Evolutionary conservation across 37 sponge, comb jelly and placozoan species (phyloP), one percentile per base, ranked within the genome.

Genomic region (Oscarella lobularis): DNA sequence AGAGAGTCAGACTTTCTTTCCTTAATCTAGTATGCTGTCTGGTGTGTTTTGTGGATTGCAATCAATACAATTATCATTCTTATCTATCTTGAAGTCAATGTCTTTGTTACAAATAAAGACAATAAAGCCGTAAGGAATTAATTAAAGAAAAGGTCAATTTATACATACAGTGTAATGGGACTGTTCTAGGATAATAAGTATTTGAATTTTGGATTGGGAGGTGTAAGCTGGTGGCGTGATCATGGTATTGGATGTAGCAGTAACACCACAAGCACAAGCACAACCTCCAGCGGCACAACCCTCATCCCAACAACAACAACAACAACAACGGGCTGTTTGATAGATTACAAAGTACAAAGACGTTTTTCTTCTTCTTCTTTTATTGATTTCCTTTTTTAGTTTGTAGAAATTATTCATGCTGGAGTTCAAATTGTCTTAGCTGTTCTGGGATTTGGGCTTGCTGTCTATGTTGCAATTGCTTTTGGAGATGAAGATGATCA

Each of bases 51-150:
- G 3, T 77, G 81, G 14, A 72, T 81, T 40, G 79, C 72, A 48
- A 39, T 84, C 1, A 88, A 88, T 34, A 29, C 76, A n/a, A 39
- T 78, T 39, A 38, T 88, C 0, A 67, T 88, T 27, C 67, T 85
- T 0, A 74, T 85, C 70, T 88, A 88, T 31, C 73, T 82, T 36
- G 83, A 85, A 34, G 48, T 88, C 38, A 82, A 81, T 38, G 73
- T 81, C 0, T 66, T 85, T 48, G 20, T 48, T 48, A 48, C 60
- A 20, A 48, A 48, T 20, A 20, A 48, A 27, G 14, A 48, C 9
- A 48, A 48, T 20, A 48, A 48, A 20, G 60, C 60, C 14, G 60
- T 48, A 48, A 48, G 60, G 60, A 48, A 27, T 20, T 27, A 48
- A 9, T 9, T 9, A 48, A 27, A 27, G 60, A 9, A 48, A 48